A percentile compares a stretch with the other conserved stretches of the same genome.
These are phyloP conservation scores for Rhagologus leucostigma DNA, from an alignment of 2,113 vertebrate genomes.

Conservation along the genomic window DNA sequence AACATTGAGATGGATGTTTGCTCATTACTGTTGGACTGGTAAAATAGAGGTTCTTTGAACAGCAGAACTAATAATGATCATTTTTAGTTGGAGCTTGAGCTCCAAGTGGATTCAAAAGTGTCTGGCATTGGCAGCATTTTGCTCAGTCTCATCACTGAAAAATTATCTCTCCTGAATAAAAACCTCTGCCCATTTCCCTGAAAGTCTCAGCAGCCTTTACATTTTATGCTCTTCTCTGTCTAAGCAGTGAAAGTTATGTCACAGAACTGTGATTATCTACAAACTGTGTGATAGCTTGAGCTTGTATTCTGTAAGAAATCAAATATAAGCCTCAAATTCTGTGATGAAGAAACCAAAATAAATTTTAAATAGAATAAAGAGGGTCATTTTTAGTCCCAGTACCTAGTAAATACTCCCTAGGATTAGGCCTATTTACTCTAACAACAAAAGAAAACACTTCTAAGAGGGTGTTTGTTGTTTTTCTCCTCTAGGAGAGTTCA, in stretches of 20 bases:
- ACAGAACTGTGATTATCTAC: not conserved
- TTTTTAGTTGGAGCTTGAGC: not conserved
- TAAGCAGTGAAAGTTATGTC: not conserved
- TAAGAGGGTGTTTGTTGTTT: not conserved
- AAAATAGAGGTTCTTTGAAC: not conserved
- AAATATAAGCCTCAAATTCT: not conserved
- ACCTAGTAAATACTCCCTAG: not conserved
- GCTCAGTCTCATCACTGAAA: not conserved
- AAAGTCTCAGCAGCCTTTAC: not conserved
- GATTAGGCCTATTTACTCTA: not conserved
- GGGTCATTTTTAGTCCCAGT: not conserved
- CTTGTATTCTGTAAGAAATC: not conserved
- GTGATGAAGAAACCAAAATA: not conserved
- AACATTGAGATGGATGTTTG: not conserved
- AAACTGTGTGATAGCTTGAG: not conserved
- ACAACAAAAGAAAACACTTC: not conserved
- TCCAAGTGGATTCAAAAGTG: not conserved
- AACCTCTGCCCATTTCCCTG: not conserved
- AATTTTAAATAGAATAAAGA: not conserved
- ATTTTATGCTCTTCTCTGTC: not conserved
- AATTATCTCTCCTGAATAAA: not conserved
- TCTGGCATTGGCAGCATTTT: not conserved
- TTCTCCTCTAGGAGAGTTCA: slow-evolving; percentile 89
- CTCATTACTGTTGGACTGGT: not conserved
- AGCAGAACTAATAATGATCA: not conserved